These are phyloP conservation scores for Entomobrya proxima DNA, from an alignment of 2,888 invertebrate genomes.

Conservation along the genomic window DNA sequence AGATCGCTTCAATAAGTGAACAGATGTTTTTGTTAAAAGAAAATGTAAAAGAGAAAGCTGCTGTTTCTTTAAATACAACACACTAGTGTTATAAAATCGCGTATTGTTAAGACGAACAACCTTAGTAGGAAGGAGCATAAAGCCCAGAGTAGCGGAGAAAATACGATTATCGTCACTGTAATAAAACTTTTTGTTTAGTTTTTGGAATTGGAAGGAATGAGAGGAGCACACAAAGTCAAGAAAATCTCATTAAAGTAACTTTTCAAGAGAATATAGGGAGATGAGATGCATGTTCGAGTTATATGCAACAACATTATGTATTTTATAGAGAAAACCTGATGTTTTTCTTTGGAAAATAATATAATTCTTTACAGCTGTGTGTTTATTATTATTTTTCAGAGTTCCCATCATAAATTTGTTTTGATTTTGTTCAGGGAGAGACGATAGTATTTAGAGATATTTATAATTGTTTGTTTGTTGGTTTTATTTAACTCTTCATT, in stretches of 20 bases:
- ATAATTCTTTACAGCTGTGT: conserved; percentile 75
- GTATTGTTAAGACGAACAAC: neutral
- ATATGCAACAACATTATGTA: neutral
- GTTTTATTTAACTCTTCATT: no score
- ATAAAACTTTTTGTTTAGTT: conserved; percentile 74
- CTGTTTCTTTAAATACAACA: conserved; percentile 9
- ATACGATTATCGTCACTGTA: conserved; percentile 75
- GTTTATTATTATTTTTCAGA: conserved; percentile 72
- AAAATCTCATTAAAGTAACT: conserved; percentile 74
- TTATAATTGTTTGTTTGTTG: conserved; percentile 32
- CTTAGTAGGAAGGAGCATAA: conserved; percentile 10
- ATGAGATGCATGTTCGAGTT: neutral
- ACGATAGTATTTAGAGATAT: neutral
- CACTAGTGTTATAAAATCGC: conserved; percentile 39
- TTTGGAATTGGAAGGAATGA: conserved; percentile 46
- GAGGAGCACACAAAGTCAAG: conserved; percentile 68
- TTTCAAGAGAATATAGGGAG: conserved; percentile 63
- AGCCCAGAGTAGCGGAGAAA: conserved; percentile 68
- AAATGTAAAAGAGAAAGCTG: no score
- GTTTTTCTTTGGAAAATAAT: conserved; percentile 71
- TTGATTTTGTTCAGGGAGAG: neutral
- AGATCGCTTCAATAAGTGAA: neutral
- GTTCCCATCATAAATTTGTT: neutral
- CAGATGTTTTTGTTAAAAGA: conserved; percentile 1
- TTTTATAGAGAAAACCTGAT: neutral